Conservation (phyloP, 2,113 vertebrate species). For the Corythaeola cristata region DNA sequence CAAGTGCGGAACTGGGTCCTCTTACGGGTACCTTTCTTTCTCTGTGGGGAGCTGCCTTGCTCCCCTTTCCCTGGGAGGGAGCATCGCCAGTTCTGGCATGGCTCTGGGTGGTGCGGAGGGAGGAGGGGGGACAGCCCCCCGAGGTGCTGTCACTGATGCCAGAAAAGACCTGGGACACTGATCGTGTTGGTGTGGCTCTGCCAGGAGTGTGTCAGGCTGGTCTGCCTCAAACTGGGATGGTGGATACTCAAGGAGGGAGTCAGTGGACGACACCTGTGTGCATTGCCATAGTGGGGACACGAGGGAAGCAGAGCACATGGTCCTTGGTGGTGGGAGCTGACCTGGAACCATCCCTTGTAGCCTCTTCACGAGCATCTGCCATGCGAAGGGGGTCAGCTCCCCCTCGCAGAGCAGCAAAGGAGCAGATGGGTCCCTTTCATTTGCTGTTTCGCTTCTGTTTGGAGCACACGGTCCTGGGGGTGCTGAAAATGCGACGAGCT, state of each 20-base stretch:
- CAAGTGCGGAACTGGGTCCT: background rate
- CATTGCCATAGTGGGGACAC: background rate
- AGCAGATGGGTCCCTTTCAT: background rate
- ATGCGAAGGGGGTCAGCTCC: background rate
- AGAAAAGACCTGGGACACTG: background rate
- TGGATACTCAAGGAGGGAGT: background rate
- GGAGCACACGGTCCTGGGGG: accelerated
- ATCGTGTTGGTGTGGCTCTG: accelerated
- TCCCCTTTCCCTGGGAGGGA: background rate
- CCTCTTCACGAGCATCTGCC: background rate
- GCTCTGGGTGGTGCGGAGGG: background rate
- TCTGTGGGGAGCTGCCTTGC: background rate
- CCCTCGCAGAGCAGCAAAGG: background rate
- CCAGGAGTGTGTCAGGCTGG: background rate
- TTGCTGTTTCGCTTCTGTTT: background rate
- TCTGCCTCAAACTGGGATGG: background rate
- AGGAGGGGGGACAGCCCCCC: background rate
- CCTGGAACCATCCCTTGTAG: background rate
- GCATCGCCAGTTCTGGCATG: background rate
- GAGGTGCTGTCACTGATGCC: background rate
- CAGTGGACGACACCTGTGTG: background rate
- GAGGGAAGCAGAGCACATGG: background rate
- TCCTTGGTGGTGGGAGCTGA: background rate
- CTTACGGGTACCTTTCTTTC: background rate
- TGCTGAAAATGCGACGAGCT: background rate